phyloP scores from a whole-genome alignment of 37 sponge, comb jelly and placozoan genomes.

The Aplysina aerophoba region DNA sequence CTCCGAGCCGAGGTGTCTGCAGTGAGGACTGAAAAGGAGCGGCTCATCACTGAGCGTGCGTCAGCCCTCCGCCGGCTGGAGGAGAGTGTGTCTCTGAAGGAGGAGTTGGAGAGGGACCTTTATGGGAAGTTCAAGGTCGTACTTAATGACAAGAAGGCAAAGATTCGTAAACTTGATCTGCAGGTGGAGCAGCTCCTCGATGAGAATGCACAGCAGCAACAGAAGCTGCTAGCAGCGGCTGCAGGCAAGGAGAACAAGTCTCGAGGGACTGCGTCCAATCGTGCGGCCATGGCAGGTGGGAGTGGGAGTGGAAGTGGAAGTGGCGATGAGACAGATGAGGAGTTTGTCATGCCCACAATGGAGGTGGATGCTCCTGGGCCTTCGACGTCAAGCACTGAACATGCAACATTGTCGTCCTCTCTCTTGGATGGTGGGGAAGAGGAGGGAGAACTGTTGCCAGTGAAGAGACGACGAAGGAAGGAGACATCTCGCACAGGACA shows the following conservation, averaged over 20 bases:
- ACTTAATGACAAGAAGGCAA: constrained; percentile 74
- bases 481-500: neutral
- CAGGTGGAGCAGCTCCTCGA: constrained; percentile 12
- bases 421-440: constrained; percentile 26
- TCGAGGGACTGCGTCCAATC: neutral
- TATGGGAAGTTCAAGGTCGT: constrained; percentile 74
- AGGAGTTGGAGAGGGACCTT: constrained; percentile 60
- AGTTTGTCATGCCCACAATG: neutral
- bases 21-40: constrained; percentile 27
- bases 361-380: too few relatives aligned
- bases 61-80: constrained; percentile 39
- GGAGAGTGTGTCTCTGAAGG: constrained; percentile 41
- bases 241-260: neutral
- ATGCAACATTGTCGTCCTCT: neutral
- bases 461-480: constrained; percentile 34
- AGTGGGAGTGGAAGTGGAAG: neutral
- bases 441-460: constrained; percentile 28
- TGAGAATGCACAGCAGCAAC: constrained; percentile 22
- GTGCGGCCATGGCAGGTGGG: neutral
- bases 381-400: neutral
- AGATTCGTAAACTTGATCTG: constrained; percentile 64
- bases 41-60: constrained; percentile 47
- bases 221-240: neutral
- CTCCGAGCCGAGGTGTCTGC: constrained; percentile 33
- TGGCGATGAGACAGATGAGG: neutral